These are phyloP conservation scores for Athetis lepigone DNA, from an alignment of 2,888 invertebrate genomes.

Conservation along the genomic window DNA sequence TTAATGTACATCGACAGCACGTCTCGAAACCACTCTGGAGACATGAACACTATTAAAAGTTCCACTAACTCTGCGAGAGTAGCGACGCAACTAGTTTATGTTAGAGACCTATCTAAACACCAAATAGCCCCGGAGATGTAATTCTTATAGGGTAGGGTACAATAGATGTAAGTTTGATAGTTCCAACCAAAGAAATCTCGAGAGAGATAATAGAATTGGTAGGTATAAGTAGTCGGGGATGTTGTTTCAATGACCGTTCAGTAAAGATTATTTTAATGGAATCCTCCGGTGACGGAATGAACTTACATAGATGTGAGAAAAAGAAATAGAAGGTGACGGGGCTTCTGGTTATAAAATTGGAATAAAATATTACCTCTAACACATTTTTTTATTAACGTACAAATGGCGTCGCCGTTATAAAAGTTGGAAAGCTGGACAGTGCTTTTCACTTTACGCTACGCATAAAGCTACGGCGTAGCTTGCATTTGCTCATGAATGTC, in stretches of 20 bases:
- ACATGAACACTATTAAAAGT: constrained; percentile 88
- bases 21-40: constrained; percentile 70
- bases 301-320: too few relatives aligned
- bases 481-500: neutral
- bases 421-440: neutral
- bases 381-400: neutral
- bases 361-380: neutral
- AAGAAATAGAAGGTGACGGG: too few relatives aligned
- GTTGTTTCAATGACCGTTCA: constrained; percentile 1
- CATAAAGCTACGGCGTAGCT: constrained; percentile 13
- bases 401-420: neutral
- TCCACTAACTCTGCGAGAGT: constrained; percentile 78
- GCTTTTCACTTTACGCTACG: neutral
- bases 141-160: constrained; percentile 49
- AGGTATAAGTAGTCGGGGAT: neutral
- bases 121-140: constrained; percentile 63
- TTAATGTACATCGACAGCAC: constrained; percentile 67
- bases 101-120: constrained; percentile 73
- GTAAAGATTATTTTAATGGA: neutral
- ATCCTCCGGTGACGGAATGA: neutral
- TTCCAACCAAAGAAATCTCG: constrained; percentile 26
- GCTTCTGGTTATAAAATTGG: neutral
- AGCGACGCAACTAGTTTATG: constrained; percentile 82
- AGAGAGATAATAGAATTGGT: neutral
- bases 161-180: constrained; percentile 49